phyloP scores from a whole-genome alignment of 2,888 invertebrate genomes.

The Erebia epiphron region DNA sequence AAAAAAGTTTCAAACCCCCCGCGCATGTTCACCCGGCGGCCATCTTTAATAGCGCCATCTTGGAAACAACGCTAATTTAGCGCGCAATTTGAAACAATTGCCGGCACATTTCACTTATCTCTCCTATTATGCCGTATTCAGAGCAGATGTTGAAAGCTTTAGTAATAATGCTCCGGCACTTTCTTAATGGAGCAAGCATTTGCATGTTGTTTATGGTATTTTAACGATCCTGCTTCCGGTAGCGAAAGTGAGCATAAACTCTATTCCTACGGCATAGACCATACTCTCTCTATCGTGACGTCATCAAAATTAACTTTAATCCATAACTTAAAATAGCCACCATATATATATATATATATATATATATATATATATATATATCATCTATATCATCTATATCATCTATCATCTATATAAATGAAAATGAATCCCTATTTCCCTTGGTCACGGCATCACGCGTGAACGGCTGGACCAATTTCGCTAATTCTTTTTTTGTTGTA shows the following conservation, averaged over 20 bases:
- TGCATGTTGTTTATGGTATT: slow-evolving; percentile 13
- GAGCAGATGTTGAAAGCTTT: slow-evolving; percentile 18
- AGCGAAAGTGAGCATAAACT: background rate
- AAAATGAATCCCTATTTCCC: too few relatives aligned
- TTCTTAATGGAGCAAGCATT: slow-evolving; percentile 9
- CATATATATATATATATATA: too few relatives aligned
- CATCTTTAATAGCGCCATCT: slow-evolving; percentile 24
- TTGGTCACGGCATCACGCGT: too few relatives aligned
- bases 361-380: too few relatives aligned
- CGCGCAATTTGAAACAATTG: slow-evolving; percentile 24
- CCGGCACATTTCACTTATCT: slow-evolving; percentile 23
- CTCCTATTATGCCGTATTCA: slow-evolving; percentile 14
- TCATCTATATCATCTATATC: too few relatives aligned
- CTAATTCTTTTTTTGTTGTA: too few relatives aligned
- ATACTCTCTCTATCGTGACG: too few relatives aligned
- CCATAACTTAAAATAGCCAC: too few relatives aligned
- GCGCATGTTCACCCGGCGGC: slow-evolving; percentile 14
- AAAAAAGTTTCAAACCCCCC: background rate
- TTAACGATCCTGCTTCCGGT: slow-evolving; percentile 10
- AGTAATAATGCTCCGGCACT: slow-evolving; percentile 12
- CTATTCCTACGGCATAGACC: background rate
- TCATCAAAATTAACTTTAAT: too few relatives aligned
- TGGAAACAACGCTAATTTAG: slow-evolving; percentile 23
- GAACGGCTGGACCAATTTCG: too few relatives aligned
- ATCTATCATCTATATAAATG: too few relatives aligned